Base-by-base conservation (phyloP, 2,797 vertebrate genomes). In the Gymnothorax reevesii region DNA sequence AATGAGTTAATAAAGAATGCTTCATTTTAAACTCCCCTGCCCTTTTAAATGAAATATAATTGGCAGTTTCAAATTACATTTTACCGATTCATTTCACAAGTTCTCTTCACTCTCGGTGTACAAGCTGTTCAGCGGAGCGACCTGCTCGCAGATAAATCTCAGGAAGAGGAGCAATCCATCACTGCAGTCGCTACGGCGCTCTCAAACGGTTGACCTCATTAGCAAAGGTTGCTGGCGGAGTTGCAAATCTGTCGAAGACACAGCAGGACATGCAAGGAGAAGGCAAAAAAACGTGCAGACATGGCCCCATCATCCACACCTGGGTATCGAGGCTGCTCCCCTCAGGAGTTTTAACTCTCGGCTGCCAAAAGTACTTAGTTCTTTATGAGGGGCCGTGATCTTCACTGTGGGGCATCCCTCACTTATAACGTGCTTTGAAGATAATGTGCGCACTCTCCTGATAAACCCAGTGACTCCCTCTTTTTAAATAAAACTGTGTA, bases 401-500 rank as follows among this genome's bases (percentile, higher is more conserved):
- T 27, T 79, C 27, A 13, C 13, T 62, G 73, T 6, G 10, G 7
- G 22, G 17, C 77, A n/a, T 20, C n/a, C 73, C 54, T 22, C 49
- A 66, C 42, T 49, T 2, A n/a, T 5, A 33, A 62, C 17, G 85
- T 64, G 33, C 75, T 86, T 79, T 55, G 85, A 59, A 64, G 82
- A 83, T 27, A 59, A 15, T 62, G 42, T 57, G 25, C 13, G 52
- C 22, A 12, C 33, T 55, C 66, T 22, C 55, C 82, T 52, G 73
- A 75, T 75, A 12, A 77, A 49, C 33, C 73, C 73, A 52, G 15
- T 71, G 62, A 87, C 80, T 22, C 57, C 22, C 64, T 66, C 57
- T 52, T 60, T 80, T 54, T 89, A 89, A 89, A 89, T 89, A 83
- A 89, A 5, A 60, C 13, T 52, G 25, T 79, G 85, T 82, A 57